Evolutionary conservation across 2,113 vertebrate genomes (phyloP).

Genomic region (Passerina amoena): DNA sequence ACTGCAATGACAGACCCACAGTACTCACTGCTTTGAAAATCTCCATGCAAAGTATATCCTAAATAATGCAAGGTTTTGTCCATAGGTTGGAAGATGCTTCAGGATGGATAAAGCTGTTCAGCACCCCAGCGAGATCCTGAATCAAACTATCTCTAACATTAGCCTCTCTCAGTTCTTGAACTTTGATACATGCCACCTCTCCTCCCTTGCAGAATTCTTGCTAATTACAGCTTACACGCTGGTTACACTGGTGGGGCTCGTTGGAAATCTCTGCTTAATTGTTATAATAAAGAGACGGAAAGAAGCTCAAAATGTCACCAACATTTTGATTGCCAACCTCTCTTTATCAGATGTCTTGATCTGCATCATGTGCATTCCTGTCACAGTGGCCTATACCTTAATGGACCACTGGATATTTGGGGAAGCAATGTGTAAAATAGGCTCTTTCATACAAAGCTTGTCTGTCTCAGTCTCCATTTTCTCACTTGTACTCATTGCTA

Average conservation of each 20-base stretch:
- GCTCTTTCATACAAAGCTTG: constrained; percentile 70
- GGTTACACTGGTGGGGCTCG: constrained; percentile 70
- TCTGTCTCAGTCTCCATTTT: constrained; percentile 77
- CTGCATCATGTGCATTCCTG: constrained; percentile 75
- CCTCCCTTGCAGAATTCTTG: constrained; percentile 59
- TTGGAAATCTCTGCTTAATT: constrained; percentile 77
- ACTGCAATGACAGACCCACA: neutral
- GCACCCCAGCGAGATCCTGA: constrained; percentile 20
- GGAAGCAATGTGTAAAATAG: constrained; percentile 74
- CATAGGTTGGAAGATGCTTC: neutral
- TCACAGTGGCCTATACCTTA: constrained; percentile 73
- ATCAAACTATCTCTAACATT: constrained; percentile 38
- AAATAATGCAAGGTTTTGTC: neutral
- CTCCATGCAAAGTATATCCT: neutral
- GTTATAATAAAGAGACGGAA: constrained; percentile 71
- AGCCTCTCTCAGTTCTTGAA: constrained; percentile 59
- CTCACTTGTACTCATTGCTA: constrained; percentile 74
- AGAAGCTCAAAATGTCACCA: constrained; percentile 76
- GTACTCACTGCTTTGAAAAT: neutral
- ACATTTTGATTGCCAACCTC: constrained; percentile 75
- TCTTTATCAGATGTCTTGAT: constrained; percentile 76
- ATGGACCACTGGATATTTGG: constrained; percentile 81
- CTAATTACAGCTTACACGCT: constrained; percentile 65
- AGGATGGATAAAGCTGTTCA: constrained; percentile 46
- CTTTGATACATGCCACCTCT: constrained; percentile 66